Percentiles rank a stretch among this genome's conserved stretches.
These are phyloP conservation scores for Phoxinus dragarum DNA, from an alignment of 2,797 vertebrate genomes.

Conservation along the genomic window DNA sequence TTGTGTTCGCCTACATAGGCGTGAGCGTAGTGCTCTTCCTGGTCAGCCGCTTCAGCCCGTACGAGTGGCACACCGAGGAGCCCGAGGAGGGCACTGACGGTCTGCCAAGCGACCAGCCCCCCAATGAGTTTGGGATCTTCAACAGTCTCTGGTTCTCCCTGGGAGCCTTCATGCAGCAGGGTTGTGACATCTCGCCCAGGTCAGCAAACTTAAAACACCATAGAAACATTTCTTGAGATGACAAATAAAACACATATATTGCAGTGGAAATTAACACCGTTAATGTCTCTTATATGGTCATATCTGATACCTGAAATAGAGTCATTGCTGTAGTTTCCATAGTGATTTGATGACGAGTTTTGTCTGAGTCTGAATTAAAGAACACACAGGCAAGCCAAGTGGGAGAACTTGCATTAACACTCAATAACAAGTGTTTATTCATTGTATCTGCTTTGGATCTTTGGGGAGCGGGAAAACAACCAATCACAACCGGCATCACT, in stretches of 20 bases:
- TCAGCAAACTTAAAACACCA: constrained; percentile 64
- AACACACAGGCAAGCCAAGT: constrained; percentile 37
- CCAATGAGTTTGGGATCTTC: constrained; percentile 99
- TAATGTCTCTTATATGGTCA: constrained; percentile 54
- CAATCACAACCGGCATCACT: constrained; percentile 9
- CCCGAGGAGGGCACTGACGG: constrained; percentile 95
- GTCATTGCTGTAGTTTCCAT: constrained; percentile 57
- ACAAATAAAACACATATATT: neutral
- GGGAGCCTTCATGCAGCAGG: constrained; percentile 99
- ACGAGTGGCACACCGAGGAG: constrained; percentile 99
- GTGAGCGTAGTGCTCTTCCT: constrained; percentile 99
- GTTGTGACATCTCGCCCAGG: constrained; percentile 99
- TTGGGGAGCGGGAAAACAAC: neutral
- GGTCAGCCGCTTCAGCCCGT: constrained; percentile 98
- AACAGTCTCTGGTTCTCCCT: constrained; percentile 99
- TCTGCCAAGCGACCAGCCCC: constrained; percentile 93
- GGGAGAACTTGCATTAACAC: constrained; percentile 34
- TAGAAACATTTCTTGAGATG: neutral
- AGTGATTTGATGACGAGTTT: constrained; percentile 54
- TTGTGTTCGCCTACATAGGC: constrained; percentile 99
- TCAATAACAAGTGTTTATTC: constrained; percentile 35
- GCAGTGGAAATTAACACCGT: constrained; percentile 33
- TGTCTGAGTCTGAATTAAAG: constrained; percentile 20
- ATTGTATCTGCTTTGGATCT: constrained; percentile 27
- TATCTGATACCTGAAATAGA: constrained; percentile 58